Conservation (phyloP, 2,888 invertebrate genomes). For the Tyria jacobaeae region DNA sequence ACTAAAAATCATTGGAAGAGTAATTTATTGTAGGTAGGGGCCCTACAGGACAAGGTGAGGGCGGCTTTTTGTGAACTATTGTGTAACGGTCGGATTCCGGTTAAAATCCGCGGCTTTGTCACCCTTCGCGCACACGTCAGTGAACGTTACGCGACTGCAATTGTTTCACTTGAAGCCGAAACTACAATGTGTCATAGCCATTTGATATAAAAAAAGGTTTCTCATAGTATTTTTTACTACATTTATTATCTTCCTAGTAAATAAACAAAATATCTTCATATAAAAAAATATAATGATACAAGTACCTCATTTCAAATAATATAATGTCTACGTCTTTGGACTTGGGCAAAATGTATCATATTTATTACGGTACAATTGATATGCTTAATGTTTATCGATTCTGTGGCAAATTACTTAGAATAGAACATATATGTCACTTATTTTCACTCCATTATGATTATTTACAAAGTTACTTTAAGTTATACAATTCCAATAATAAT, state of each 20-base stretch:
- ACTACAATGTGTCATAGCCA: not conserved
- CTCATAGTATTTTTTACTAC: not conserved
- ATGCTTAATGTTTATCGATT: no score
- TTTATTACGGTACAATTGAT: no score
- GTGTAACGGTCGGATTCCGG: slow-evolving; percentile 62
- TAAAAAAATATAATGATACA: no score
- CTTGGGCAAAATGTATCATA: no score
- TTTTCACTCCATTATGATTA: no score
- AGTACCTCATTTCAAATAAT: no score
- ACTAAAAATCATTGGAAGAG: slow-evolving; percentile 78
- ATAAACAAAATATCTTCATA: not conserved
- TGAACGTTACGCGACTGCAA: slow-evolving; percentile 39
- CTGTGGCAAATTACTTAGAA: no score
- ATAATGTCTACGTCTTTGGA: no score
- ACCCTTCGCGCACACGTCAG: slow-evolving; percentile 48
- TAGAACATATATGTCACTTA: no score
- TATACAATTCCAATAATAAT: no score
- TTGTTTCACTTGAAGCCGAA: slow-evolving; percentile 33
- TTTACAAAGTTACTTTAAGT: no score
- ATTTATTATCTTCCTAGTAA: not conserved
- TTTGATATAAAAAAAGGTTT: not conserved
- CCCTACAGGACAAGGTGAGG: slow-evolving; percentile 64
- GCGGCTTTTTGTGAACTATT: slow-evolving; percentile 70
- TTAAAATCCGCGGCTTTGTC: slow-evolving; percentile 54
- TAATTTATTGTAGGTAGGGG: slow-evolving; percentile 73